A percentile compares a stretch with the other conserved stretches of the same genome.
Conservation (phyloP, 2,113 vertebrate genomes). For the Larimichthys crocea region DNA sequence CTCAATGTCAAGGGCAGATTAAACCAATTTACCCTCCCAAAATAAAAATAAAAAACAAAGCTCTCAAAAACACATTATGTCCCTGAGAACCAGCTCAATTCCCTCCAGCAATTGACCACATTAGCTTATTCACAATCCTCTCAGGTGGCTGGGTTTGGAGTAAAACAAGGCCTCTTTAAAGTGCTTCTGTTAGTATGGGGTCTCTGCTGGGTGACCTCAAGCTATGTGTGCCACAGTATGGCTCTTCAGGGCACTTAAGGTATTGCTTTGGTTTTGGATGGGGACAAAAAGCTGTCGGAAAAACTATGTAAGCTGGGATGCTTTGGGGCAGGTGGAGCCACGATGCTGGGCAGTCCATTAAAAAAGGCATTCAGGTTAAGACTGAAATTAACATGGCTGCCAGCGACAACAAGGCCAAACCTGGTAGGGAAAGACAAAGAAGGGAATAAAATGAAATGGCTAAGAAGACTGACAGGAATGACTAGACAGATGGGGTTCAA, state of each 20-base stretch:
- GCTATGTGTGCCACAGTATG: slow-evolving; percentile 34
- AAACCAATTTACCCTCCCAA: slow-evolving; percentile 4
- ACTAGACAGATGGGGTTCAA: slow-evolving; percentile 30
- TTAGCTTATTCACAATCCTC: slow-evolving; percentile 38
- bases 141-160: slow-evolving; percentile 41
- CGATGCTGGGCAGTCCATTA: background rate
- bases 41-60: slow-evolving; percentile 33
- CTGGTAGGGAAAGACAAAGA: background rate
- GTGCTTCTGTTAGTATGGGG: slow-evolving; percentile 57
- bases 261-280: slow-evolving; percentile 52
- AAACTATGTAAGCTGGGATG: background rate
- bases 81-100: slow-evolving; percentile 70
- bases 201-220: slow-evolving; percentile 37
- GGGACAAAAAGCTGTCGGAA: background rate
- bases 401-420: background rate
- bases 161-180: slow-evolving; percentile 60
- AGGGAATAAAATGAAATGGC: background rate
- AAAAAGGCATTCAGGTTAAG: background rate
- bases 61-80: slow-evolving; percentile 56
- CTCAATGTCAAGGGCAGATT: slow-evolving; percentile 8
- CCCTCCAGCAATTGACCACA: slow-evolving; percentile 25
- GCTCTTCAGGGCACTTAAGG: slow-evolving; percentile 59
- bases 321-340: background rate
- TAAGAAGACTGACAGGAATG: slow-evolving; percentile 60
- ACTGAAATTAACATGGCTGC: slow-evolving; percentile 1